These are phyloP conservation scores for Phaenicophaeus curvirostris DNA, from an alignment of 2,797 vertebrate species.

Conservation along the genomic window DNA sequence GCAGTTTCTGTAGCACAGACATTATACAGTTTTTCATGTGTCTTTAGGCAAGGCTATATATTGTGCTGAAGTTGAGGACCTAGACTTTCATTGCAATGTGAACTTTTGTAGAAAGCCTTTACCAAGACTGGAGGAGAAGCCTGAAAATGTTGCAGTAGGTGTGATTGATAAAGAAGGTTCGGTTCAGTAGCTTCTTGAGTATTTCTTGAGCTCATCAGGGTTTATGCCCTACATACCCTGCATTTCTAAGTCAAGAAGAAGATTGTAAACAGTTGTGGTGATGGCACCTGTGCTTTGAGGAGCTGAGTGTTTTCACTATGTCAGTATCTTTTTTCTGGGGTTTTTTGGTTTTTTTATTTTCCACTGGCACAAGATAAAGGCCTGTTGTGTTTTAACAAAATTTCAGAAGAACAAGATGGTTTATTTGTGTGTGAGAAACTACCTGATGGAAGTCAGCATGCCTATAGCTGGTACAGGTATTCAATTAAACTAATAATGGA, in stretches of 20 bases:
- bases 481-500: neutral
- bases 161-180: neutral
- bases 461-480: neutral
- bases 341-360: neutral
- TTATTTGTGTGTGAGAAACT: neutral
- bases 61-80: neutral
- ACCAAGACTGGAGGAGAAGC: neutral
- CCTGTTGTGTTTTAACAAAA: neutral
- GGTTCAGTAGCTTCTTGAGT: neutral
- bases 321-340: neutral
- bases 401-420: neutral
- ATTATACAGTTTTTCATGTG: neutral
- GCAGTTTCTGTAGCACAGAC: neutral
- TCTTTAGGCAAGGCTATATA: neutral
- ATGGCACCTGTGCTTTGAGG: neutral
- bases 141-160: neutral
- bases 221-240: neutral
- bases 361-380: neutral
- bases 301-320: neutral
- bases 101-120: neutral
- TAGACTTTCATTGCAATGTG: neutral
- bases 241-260: neutral
- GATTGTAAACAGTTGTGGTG: neutral
- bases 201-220: neutral
- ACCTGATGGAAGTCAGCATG: neutral